Percentiles rank a stretch among this genome's conserved stretches.
Conservation (phyloP, 2,113 vertebrate genomes). For the Xiphophorus hellerii region DNA sequence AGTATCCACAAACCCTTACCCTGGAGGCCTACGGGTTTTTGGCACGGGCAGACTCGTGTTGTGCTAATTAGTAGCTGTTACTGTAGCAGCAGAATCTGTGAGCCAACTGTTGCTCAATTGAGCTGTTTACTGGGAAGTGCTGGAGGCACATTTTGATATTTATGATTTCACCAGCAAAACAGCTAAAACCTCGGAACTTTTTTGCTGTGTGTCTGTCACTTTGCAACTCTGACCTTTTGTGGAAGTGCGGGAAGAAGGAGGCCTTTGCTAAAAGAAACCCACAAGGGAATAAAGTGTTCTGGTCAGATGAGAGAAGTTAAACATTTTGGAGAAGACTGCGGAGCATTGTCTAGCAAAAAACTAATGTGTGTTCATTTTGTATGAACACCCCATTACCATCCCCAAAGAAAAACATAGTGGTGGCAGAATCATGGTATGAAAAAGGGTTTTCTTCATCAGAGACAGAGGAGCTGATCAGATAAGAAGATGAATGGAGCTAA, state of each 20-base stretch:
- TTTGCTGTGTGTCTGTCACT: background rate
- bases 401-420: background rate
- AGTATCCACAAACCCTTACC: background rate
- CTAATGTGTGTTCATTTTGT: too few species aligned
- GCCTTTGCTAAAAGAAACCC: background rate
- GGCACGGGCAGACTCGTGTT: background rate
- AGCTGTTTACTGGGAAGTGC: background rate
- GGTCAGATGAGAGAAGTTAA: background rate
- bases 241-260: background rate
- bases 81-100: background rate
- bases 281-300: background rate
- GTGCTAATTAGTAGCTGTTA: background rate
- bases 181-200: background rate
- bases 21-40: background rate
- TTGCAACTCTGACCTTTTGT: background rate
- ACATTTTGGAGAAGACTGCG: background rate
- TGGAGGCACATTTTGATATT: background rate
- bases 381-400: background rate
- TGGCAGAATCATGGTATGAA: background rate
- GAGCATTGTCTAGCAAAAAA: too few species aligned
- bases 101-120: background rate
- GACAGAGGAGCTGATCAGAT: background rate
- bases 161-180: background rate
- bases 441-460: background rate
- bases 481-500: background rate